Percentiles rank a stretch among this genome's conserved stretches.
Conservation (phyloP, 64 coral and sea anemone genomes). For the Dendronephthya gigantea region DNA sequence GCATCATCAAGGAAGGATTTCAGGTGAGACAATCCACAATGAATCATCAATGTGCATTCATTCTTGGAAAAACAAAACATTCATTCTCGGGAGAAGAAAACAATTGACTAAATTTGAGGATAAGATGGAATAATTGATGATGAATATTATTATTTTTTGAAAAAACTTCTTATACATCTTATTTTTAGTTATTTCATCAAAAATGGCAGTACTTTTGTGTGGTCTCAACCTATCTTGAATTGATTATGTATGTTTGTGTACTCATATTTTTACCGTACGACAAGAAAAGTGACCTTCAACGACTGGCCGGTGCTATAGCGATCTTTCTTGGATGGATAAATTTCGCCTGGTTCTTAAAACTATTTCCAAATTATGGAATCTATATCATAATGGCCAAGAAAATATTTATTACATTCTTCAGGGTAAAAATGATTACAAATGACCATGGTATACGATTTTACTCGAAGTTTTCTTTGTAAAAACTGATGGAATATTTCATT, state of each 20-base stretch:
- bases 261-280: background rate
- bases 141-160: too few species aligned
- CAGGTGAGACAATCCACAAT: background rate
- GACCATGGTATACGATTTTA: background rate
- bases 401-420: background rate
- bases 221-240: background rate
- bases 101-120: too few species aligned
- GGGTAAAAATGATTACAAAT: too few species aligned
- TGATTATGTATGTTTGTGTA: background rate
- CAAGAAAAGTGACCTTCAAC: background rate
- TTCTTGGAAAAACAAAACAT: too few species aligned
- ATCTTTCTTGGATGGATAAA: slow-evolving; percentile 7
- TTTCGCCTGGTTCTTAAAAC: background rate
- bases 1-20: background rate
- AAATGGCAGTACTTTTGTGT: background rate
- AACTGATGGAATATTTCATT: background rate
- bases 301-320: background rate
- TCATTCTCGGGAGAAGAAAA: too few species aligned
- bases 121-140: too few species aligned
- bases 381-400: slow-evolving; percentile 17
- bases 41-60: too few species aligned
- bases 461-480: background rate
- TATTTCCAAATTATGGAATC: background rate
- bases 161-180: background rate
- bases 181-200: background rate